phyloP scores from a whole-genome alignment of 2,113 vertebrate genomes.

The Colaptes auratus region DNA sequence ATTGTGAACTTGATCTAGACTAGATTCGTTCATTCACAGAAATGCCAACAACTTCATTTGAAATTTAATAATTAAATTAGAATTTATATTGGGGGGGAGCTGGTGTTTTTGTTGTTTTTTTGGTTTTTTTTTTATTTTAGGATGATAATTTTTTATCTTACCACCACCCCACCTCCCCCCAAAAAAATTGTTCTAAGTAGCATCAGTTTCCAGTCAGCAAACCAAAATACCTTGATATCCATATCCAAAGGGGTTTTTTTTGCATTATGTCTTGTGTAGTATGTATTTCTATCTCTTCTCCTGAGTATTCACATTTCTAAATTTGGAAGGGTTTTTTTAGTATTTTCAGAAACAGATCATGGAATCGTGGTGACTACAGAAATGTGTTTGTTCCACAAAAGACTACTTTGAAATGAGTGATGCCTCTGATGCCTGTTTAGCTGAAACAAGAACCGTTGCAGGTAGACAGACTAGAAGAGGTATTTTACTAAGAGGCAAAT shows the following conservation, averaged over 20 bases:
- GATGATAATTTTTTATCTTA: not conserved
- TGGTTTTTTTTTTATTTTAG: not conserved
- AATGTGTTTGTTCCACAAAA: not conserved
- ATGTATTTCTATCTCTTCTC: not conserved
- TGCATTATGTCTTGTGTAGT: not conserved
- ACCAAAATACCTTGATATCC: not conserved
- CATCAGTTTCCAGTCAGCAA: not conserved
- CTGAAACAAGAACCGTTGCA: too few relatives aligned
- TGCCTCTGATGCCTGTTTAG: not conserved
- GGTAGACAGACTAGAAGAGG: not conserved
- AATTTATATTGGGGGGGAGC: too few relatives aligned
- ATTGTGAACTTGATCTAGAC: not conserved
- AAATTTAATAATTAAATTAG: not conserved
- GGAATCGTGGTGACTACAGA: not conserved
- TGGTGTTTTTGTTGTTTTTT: not conserved
- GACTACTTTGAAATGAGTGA: not conserved
- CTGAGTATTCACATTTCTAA: not conserved
- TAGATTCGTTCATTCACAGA: not conserved
- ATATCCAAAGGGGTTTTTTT: not conserved
- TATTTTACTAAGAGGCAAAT: not conserved
- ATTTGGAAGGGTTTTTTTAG: not conserved
- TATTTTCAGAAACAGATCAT: not conserved
- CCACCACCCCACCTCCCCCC: too few relatives aligned
- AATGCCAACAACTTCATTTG: accelerated
- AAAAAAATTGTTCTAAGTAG: not conserved